Evolutionary conservation across 2,888 invertebrate species (phyloP), one percentile per base, ranked within the genome.

Genomic region (Hydroisotoma schaefferi): DNA sequence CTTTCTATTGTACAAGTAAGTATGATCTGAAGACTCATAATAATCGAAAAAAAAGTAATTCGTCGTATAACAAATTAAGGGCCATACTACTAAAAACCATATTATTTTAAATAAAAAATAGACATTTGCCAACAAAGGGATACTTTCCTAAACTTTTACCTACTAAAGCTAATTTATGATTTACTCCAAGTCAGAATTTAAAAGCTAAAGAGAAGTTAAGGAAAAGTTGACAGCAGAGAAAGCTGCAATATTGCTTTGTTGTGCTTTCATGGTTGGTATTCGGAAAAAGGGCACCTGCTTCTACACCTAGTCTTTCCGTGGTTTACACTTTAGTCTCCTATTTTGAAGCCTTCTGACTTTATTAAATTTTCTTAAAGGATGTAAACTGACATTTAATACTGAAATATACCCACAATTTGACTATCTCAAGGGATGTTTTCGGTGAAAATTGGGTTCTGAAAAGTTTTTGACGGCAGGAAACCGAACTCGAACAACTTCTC

Each of bases 391-490:
- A 40, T 15, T 40, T 40, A 40, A 40, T 5, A n/a, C n/a, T n/a
- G n/a, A n/a, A n/a, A n/a, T n/a, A n/a, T n/a, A n/a, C n/a, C n/a
- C 8, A 8, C 33, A 33, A 15, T 8, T 33, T 33, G 29, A 18
- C 27, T 40, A 23, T 20, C 40, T 53, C 38, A 10, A 22, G 52
- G 52, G 52, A 49, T 4, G n/a, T 49, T n/a, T 8, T 10, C 5
- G 33, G 40, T 37, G 53, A 40, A 53, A 40, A 53, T 53, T 53
- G 37, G 38, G 10, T 12, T 22, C 20, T 8, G 52, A 22, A 20
- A 52, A 52, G 22, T 29, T 49, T 49, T 20, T 27, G 15, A 27
- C 6, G 49, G 27, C 26, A 8, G 18, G 26, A 37, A 46, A 46
- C 23, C 15, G 46, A 46, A 23, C 46, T 20, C 15, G 52, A 52